Evolutionary conservation across 2,113 vertebrate genomes (phyloP).

Genomic region (Nicator chloris): DNA sequence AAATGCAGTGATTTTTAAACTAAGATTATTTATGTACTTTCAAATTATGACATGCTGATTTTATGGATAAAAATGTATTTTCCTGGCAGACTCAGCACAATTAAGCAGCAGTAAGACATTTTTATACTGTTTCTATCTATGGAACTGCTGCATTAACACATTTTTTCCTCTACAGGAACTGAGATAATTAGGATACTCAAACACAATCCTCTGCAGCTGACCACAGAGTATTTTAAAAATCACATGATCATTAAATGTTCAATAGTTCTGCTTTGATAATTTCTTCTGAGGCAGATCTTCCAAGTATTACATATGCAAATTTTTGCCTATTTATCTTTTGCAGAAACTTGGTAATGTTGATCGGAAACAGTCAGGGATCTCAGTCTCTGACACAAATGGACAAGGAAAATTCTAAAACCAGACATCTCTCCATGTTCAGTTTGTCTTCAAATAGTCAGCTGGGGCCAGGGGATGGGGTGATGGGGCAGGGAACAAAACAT

Average conservation of each 20-base stretch:
- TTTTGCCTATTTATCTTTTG: background rate
- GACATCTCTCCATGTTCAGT: background rate
- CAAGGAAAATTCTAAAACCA: background rate
- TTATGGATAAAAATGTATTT: background rate
- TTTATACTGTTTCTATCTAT: background rate
- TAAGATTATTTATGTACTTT: background rate
- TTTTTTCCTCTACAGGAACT: background rate
- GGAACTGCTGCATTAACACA: constrained; percentile 3
- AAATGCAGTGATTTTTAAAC: background rate
- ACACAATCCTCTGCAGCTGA: background rate
- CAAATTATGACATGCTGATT: background rate
- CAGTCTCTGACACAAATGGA: background rate
- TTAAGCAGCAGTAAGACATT: background rate
- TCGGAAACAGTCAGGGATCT: background rate
- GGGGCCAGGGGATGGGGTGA: background rate
- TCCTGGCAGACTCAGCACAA: background rate
- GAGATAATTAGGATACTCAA: background rate
- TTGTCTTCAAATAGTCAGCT: background rate
- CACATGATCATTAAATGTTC: background rate
- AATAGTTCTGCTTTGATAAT: background rate
- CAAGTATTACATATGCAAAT: background rate
- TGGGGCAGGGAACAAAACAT: rapidly evolving
- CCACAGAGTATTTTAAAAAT: background rate
- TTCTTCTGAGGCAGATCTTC: background rate
- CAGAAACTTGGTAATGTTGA: background rate